These are phyloP conservation scores for Heliothis subflexa DNA, from an alignment of 1,140 invertebrate species.

Conservation along the genomic window DNA sequence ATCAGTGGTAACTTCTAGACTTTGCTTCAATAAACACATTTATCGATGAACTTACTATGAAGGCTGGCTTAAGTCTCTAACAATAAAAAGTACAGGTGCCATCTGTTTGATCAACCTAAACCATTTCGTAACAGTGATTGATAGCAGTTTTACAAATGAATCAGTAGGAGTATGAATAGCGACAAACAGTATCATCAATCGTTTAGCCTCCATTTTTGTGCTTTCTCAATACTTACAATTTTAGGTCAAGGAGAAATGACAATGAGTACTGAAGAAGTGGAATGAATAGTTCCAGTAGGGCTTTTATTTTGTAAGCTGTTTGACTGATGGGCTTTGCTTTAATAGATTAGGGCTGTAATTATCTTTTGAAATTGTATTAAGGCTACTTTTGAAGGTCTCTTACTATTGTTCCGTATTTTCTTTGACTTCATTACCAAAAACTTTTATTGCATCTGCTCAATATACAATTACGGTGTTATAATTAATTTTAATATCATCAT, in stretches of 20 bases:
- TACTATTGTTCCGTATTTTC: neutral
- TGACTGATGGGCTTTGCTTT: neutral
- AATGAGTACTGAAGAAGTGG: constrained; percentile 3
- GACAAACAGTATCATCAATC: constrained; percentile 36
- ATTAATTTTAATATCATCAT: no score
- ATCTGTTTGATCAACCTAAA: constrained; percentile 28
- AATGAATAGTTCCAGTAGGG: neutral
- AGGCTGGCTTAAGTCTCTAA: no score
- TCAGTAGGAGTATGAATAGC: constrained; percentile 46
- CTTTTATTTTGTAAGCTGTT: neutral
- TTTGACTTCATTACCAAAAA: no score
- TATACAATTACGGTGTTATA: no score
- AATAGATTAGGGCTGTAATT: neutral
- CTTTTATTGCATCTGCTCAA: no score
- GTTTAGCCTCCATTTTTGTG: constrained; percentile 28
- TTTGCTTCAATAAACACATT: no score
- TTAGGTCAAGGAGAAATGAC: constrained; percentile 31
- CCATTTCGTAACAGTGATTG: constrained; percentile 31
- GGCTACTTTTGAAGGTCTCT: neutral
- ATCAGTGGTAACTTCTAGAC: no score
- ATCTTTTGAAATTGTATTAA: neutral
- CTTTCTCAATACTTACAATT: constrained; percentile 35
- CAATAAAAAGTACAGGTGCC: neutral
- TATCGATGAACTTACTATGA: no score
- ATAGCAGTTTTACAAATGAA: constrained; percentile 27